Base-by-base conservation (phyloP, 2,888 invertebrate species). In the Amorpha juglandis region DNA sequence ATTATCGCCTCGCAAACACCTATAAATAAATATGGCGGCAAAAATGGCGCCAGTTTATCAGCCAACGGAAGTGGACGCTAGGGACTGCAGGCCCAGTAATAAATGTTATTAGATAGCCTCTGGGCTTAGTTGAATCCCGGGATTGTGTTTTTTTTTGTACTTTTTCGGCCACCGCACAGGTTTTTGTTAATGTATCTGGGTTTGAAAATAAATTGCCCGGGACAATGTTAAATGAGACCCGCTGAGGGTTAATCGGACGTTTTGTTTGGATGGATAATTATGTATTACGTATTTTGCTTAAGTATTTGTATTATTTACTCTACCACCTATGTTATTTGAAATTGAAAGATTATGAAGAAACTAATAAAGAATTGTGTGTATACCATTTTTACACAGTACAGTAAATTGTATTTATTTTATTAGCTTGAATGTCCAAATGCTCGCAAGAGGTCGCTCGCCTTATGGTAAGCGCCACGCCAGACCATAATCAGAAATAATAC, bases 81-180 rank as follows among this genome's bases (percentile, higher is more conserved):
- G 93, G 94, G 94, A 92, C 85, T 83, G 84, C 85, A 83, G 84
- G 84, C 84, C 75, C 83, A 81, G 91, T 91, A 92, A 93, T 93
- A 93, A 93, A 93, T 92, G 93, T 92, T 93, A 93, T 93, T 93
- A 92, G 92, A 92, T 92, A 92, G 92, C 92, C 91, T 82, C 84
- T 78, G 91, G 93, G 92, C 91, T 92, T 92, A 93, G 92, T 92
- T 88, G 81, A 74, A 81, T 80, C 76, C 58, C 79, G 73, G 81
- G 86, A 84, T 87, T 89, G 81, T 83, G 77, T 76, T 75, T 91
- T 92, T 90, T 92, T 91, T 86, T 79, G 81, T 81, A 83, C 83
- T 90, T 88, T 88, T 86, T 87, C 84, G 79, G 78, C 81, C 79
- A 80, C 74, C 78, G 74, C 70, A 53, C 74, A 78, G 82, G 88